Evolutionary conservation across 1,140 invertebrate genomes (phyloP).

Genomic region (Cydia fagiglandana): DNA sequence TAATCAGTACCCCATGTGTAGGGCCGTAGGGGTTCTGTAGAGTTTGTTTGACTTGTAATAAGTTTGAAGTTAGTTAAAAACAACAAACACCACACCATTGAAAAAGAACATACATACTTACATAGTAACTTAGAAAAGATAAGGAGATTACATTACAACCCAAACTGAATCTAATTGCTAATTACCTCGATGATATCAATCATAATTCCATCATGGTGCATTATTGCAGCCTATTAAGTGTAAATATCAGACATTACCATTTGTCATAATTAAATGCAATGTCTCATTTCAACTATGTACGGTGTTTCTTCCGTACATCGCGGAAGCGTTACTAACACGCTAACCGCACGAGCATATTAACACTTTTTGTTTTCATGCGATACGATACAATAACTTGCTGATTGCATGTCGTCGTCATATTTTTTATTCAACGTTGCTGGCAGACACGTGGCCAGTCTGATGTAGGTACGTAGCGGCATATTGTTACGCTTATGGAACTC

Average conservation of each 20-base stretch:
- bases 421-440: neutral
- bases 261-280: neutral
- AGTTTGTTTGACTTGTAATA: no score
- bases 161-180: neutral
- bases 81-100: no score
- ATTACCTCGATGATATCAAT: neutral
- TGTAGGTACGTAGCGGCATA: no score
- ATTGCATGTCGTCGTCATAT: neutral
- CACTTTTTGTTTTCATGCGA: slow-evolving; percentile 1
- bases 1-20: no score
- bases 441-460: neutral
- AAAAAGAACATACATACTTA: no score
- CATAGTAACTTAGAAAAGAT: no score
- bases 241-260: neutral
- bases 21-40: no score
- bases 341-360: neutral
- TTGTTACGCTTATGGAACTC: no score
- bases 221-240: neutral
- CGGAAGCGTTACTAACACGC: neutral
- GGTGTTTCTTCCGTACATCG: neutral
- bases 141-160: neutral
- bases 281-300: neutral
- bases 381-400: no score
- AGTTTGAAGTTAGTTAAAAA: no score
- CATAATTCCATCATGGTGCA: neutral